These are phyloP conservation scores for Leptatherina wallacei DNA, from an alignment of 2,797 vertebrate genomes.

Conservation along the genomic window DNA sequence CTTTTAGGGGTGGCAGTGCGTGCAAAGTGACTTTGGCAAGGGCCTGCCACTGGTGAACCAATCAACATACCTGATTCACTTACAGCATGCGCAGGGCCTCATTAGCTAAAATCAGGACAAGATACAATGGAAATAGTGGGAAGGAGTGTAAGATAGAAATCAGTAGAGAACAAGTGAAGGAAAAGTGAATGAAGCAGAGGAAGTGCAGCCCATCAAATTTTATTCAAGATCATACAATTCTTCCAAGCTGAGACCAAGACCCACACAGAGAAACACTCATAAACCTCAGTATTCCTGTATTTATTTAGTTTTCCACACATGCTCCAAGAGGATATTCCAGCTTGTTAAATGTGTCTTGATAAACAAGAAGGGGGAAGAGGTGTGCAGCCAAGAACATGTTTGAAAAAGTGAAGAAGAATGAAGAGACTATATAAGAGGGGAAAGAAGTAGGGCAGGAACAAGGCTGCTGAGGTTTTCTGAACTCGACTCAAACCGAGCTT, in stretches of 20 bases:
- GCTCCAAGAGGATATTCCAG: background rate
- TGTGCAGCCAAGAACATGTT: constrained; percentile 23
- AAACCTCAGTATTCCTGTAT: constrained; percentile 10
- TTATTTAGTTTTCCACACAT: constrained; percentile 21
- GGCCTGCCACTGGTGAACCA: constrained; percentile 67
- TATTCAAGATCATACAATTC: constrained; percentile 2
- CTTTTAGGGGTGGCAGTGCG: constrained; percentile 68
- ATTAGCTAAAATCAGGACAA: constrained; percentile 56
- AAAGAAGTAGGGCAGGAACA: constrained; percentile 17
- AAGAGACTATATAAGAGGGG: background rate
- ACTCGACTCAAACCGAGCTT: constrained; percentile 28
- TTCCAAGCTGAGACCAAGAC: constrained; percentile 10
- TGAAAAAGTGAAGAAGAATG: constrained; percentile 7
- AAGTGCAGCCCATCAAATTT: background rate
- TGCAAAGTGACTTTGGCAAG: constrained; percentile 75
- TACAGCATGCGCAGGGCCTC: constrained; percentile 57
- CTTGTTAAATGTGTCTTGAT: background rate
- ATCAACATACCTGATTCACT: constrained; percentile 79
- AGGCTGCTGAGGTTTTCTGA: constrained; percentile 23
- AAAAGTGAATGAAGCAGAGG: constrained; percentile 11
- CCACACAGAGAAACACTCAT: constrained; percentile 7
- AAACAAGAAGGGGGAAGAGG: background rate
- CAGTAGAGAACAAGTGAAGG: background rate
- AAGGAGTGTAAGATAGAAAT: constrained; percentile 3
- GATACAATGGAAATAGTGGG: constrained; percentile 32